Evolutionary conservation across 2,113 vertebrate species (phyloP).

Genomic region (Rhipidura dahli): DNA sequence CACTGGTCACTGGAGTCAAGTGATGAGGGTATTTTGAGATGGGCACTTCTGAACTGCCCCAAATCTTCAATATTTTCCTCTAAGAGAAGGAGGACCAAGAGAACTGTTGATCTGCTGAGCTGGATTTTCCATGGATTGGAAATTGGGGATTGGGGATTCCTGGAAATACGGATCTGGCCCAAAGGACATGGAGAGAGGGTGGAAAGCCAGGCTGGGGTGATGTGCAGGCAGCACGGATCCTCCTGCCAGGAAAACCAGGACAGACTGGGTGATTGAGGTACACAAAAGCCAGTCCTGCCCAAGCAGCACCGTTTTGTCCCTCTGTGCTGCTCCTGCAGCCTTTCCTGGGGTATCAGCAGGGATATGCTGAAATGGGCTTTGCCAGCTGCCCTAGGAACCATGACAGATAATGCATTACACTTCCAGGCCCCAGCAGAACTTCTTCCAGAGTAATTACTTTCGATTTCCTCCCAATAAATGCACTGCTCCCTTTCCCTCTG

Average conservation of each 20-base stretch:
- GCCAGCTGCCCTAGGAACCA: background rate
- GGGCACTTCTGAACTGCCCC: background rate
- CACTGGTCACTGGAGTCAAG: background rate
- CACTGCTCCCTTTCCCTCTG: slow-evolving; percentile 23
- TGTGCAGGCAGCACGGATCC: background rate
- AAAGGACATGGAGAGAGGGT: background rate
- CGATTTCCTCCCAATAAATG: slow-evolving; percentile 61
- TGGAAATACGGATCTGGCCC: background rate
- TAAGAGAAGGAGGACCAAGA: background rate
- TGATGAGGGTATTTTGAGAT: background rate
- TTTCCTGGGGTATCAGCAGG: background rate
- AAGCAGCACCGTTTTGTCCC: accelerated
- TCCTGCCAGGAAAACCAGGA: background rate
- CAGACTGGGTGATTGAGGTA: accelerated
- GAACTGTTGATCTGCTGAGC: background rate
- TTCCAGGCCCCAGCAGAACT: background rate
- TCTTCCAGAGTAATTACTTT: slow-evolving; percentile 59
- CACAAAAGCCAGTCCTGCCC: no score
- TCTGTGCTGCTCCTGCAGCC: background rate
- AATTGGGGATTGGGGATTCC: background rate
- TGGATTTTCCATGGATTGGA: background rate
- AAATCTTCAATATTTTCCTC: background rate
- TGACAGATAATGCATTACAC: background rate
- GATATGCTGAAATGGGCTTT: background rate
- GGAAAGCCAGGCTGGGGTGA: background rate